These are phyloP conservation scores for Drosophila testacea DNA, from an alignment of 2,888 invertebrate genomes.

Conservation along the genomic window DNA sequence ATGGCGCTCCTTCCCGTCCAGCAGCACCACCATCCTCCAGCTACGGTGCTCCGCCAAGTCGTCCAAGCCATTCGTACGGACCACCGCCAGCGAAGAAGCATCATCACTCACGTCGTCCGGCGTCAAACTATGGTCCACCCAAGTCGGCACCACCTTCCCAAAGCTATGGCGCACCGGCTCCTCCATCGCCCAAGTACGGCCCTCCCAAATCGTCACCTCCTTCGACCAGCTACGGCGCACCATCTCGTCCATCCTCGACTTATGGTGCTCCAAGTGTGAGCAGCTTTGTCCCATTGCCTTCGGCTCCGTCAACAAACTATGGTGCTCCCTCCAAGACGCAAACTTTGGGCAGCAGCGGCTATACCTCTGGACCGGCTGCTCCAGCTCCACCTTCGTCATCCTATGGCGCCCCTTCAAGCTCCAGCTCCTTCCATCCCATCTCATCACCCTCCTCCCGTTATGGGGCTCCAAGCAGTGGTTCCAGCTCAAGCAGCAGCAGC, in stretches of 20 bases:
- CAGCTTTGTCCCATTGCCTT: constrained; percentile 68
- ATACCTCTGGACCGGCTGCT: constrained; percentile 79
- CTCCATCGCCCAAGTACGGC: constrained; percentile 73
- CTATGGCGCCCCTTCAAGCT: constrained; percentile 84
- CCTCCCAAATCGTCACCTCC: constrained; percentile 68
- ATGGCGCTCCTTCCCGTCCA: constrained; percentile 73
- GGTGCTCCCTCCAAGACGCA: constrained; percentile 86
- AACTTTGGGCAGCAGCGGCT: constrained; percentile 65
- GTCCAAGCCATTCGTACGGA: constrained; percentile 83
- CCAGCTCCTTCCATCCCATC: constrained; percentile 53
- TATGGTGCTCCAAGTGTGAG: constrained; percentile 86
- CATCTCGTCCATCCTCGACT: constrained; percentile 84
- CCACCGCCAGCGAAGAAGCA: constrained; percentile 80
- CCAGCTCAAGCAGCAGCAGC: constrained; percentile 18
- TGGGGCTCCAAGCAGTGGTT: constrained; percentile 43
- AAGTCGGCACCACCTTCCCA: constrained; percentile 70
- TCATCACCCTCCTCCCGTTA: constrained; percentile 69
- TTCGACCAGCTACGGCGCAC: constrained; percentile 69
- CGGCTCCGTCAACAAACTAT: constrained; percentile 86
- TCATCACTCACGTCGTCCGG: constrained; percentile 84
- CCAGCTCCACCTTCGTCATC: constrained; percentile 84
- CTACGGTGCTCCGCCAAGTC: constrained; percentile 79
- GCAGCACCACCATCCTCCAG: constrained; percentile 60
- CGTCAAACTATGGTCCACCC: constrained; percentile 86
- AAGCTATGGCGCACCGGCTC: constrained; percentile 86